These are phyloP conservation scores for Microctonus brassicae DNA, from an alignment of 2,888 invertebrate species.

Conservation along the genomic window DNA sequence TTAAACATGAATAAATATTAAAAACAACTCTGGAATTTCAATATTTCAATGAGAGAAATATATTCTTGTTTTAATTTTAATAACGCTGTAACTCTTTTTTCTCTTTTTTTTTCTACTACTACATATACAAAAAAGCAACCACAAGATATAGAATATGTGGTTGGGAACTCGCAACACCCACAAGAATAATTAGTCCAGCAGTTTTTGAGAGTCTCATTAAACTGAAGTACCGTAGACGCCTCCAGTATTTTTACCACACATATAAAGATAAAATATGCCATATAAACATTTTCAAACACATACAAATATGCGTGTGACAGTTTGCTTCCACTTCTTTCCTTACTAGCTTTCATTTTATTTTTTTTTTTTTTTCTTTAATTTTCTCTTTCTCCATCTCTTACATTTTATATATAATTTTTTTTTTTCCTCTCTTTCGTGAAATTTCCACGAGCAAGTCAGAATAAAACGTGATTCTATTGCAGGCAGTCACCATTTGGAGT, in stretches of 20 bases:
- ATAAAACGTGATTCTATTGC: conserved; percentile 1
- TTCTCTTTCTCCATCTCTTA: neutral
- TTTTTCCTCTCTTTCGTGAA: neutral
- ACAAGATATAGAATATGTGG: neutral
- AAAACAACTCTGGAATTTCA: too few relatives aligned
- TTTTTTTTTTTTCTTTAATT: conserved; percentile 14
- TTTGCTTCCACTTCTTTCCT: neutral
- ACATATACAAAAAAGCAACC: conserved; percentile 1
- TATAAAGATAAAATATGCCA: conserved; percentile 18
- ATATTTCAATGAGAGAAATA: too few relatives aligned
- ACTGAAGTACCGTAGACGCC: conserved; percentile 22
- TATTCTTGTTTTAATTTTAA: too few relatives aligned
- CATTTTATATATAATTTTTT: neutral
- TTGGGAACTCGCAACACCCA: conserved; percentile 10
- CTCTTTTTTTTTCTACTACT: neutral
- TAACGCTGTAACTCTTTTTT: neutral
- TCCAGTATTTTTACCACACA: neutral
- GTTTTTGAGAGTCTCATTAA: conserved; percentile 60
- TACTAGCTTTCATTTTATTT: neutral
- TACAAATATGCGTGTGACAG: neutral
- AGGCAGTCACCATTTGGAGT: neutral
- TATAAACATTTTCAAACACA: conserved; percentile 16
- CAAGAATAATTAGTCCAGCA: conserved; percentile 57
- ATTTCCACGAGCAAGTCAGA: neutral
- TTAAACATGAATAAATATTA: neutral